These are phyloP conservation scores for Knipowitschia caucasica DNA, from an alignment of 2,797 vertebrate genomes.

Conservation along the genomic window DNA sequence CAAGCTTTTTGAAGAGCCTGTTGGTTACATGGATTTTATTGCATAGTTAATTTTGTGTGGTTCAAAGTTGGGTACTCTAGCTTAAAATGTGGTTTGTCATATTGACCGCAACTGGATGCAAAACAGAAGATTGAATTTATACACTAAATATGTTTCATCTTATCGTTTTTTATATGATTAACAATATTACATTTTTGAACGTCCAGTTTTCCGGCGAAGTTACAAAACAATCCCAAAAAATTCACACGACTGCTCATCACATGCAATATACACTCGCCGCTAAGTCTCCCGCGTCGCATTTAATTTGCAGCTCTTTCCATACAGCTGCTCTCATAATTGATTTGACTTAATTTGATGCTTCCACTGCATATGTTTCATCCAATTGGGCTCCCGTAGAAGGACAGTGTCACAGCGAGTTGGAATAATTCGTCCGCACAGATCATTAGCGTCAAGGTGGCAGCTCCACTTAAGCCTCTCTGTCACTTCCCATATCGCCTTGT, in stretches of 20 bases:
- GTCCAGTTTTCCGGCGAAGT: no score
- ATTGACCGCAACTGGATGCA: no score
- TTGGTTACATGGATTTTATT: no score
- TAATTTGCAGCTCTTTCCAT: background rate
- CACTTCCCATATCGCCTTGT: background rate
- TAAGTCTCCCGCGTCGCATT: background rate
- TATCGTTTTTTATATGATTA: no score
- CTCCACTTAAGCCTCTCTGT: constrained; percentile 1
- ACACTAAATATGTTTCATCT: no score
- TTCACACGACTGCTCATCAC: background rate
- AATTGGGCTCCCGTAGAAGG: constrained; percentile 5
- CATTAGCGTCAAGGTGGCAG: constrained; percentile 8
- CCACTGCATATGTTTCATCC: constrained; percentile 7
- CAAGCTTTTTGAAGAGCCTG: no score
- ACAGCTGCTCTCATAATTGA: constrained; percentile 4
- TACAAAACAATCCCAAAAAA: background rate
- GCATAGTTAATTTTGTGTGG: no score
- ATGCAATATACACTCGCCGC: background rate
- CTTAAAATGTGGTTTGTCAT: no score
- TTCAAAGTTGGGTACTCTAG: no score
- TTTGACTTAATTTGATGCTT: constrained; percentile 7
- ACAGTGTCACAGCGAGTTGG: constrained; percentile 5
- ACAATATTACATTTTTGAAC: no score
- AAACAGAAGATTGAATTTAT: no score
- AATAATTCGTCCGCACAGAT: background rate